Evolutionary conservation across 2,797 vertebrate genomes (phyloP), one percentile per base, ranked within the genome.

Genomic region (Apogon talboti): DNA sequence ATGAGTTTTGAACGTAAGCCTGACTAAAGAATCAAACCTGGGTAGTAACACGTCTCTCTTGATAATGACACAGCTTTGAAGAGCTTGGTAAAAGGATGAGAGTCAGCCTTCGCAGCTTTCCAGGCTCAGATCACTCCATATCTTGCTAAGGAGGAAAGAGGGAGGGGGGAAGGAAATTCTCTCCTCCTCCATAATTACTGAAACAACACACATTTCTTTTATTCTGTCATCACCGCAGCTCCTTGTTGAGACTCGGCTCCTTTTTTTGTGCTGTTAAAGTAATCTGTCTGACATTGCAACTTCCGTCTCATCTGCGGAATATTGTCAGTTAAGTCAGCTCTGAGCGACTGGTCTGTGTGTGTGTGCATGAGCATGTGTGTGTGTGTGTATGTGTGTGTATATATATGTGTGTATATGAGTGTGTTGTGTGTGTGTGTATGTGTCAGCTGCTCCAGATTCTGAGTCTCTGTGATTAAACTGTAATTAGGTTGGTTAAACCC

Each of bases 401-500:
- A 33, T 76, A 42, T 66, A 3, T 52, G 66, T 56, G 67, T 71
- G 66, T 69, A 43, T 70, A 52, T 71, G 50, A 53, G 64, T 65
- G 42, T 63, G 73, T 58, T 55, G 64, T 66, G 66, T 60, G 61
- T 57, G 66, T 71, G 74, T 62, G 78, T 76, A 80, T 68, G 66
- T 80, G 74, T 89, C 71, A 82, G 88, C 83, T 88, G 89, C 88
- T 91, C 90, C 84, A 92, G 77, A 90, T 92, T 91, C 82, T 0
- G 59, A 85, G 86, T 88, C 87, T 87, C 80, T 91, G 90, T 92
- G 91, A 92, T 92, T 92, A 92, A 91, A 92, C 86, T 92, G 89
- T 92, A 92, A 92, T 92, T 92, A 92, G 88, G 88, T 92, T 92
- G 89, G 88, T 92, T 92, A 87, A 91, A 91, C 89, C 88, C 90